Evolutionary conservation across 2,888 invertebrate genomes (phyloP).

Genomic region (Agrochola lota): DNA sequence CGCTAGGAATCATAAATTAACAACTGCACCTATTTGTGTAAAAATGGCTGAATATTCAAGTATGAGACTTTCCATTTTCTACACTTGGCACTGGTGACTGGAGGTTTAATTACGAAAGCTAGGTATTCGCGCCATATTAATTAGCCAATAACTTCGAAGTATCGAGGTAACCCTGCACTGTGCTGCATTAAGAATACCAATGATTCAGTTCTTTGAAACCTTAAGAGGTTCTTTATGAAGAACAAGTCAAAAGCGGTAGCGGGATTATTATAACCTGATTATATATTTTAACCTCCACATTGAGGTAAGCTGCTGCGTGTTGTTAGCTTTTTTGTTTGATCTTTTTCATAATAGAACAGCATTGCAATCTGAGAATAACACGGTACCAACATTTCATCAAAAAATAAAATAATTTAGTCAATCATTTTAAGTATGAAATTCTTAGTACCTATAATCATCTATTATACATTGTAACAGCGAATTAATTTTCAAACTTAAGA

Average conservation of each 20-base stretch:
- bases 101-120: conserved; percentile 49
- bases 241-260: conserved; percentile 16
- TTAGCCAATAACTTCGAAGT: conserved; percentile 48
- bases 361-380: not conserved
- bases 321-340: not conserved
- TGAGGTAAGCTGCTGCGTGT: not conserved
- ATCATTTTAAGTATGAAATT: not conserved
- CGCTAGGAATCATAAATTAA: not conserved
- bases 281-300: not conserved
- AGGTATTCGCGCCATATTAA: conserved; percentile 54
- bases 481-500: too few species aligned
- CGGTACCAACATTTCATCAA: not conserved
- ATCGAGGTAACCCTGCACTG: conserved; percentile 48
- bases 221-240: not conserved
- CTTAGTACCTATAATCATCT: not conserved
- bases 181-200: conserved; percentile 60
- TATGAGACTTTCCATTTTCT: conserved; percentile 44
- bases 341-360: not conserved
- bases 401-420: not conserved
- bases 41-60: conserved; percentile 6
- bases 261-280: too few species aligned
- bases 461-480: too few species aligned
- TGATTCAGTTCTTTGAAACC: conserved; percentile 63
- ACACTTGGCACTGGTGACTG: conserved; percentile 43
- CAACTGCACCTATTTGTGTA: conserved; percentile 7